Evolutionary conservation across 2,888 invertebrate genomes (phyloP).

Genomic region (Cremastinae sp.): DNA sequence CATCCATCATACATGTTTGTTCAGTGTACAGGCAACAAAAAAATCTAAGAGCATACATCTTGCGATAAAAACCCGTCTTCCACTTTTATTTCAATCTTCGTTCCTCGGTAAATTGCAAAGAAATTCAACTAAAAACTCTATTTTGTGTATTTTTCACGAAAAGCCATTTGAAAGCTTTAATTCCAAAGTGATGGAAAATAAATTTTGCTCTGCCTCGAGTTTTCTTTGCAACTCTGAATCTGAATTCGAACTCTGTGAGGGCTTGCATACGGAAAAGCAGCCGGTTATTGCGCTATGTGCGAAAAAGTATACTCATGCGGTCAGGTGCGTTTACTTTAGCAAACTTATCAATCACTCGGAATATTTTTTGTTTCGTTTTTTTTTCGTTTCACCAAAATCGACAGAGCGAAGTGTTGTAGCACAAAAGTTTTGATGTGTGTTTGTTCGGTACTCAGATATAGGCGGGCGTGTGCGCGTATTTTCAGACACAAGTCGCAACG

Average conservation of each 20-base stretch:
- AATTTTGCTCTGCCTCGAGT: too few species aligned
- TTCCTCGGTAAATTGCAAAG: conserved; percentile 8
- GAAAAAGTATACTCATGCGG: conserved; percentile 63
- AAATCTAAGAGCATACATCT: conserved; percentile 38
- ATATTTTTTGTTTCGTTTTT: conserved; percentile 46
- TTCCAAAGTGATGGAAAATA: too few species aligned
- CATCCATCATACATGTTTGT: conserved; percentile 69
- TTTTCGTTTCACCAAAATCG: conserved; percentile 12
- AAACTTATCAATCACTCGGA: conserved; percentile 73
- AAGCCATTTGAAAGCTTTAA: too few species aligned
- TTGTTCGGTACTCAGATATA: conserved; percentile 4
- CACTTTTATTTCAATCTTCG: conserved; percentile 4
- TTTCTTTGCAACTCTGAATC: too few species aligned
- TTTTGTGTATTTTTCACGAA: conserved; percentile 10
- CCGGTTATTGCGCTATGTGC: conserved; percentile 27
- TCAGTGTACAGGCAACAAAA: conserved; percentile 53
- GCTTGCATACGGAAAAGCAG: neutral
- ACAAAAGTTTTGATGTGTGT: conserved; percentile 35
- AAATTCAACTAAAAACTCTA: neutral
- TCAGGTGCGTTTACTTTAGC: conserved; percentile 65
- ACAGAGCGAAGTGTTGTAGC: conserved; percentile 48
- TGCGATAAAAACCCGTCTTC: conserved; percentile 11
- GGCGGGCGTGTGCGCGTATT: conserved; percentile 11
- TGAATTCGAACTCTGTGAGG: neutral
- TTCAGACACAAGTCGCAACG: conserved; percentile 42